Evolutionary conservation across 37 sponge, comb jelly and placozoan genomes (phyloP), one percentile per base, ranked within the genome.

Genomic region (Aplysina aerophoba): DNA sequence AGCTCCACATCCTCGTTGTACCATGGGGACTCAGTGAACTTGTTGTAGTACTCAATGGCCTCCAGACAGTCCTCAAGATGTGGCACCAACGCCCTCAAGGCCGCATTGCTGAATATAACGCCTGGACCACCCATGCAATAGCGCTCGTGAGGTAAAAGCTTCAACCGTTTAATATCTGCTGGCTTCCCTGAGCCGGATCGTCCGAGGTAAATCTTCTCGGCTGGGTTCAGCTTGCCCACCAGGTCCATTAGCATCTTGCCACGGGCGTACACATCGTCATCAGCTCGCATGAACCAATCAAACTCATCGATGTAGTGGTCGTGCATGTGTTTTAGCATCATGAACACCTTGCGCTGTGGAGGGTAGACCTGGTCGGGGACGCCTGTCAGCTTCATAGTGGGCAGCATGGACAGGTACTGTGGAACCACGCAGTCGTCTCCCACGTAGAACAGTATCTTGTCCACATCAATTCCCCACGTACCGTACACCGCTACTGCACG

Each of bases 1-100:
- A 94, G 44, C 83, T 94, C 94, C 30, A 94, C 92, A 65, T 94
- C 94, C 22, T 91, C 91, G 58, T 93, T 89, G 28, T 89, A 85
- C 83, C 85, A 86, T 22, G 61, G 54, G 0, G 85, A 60, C 37
- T 66, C 60, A 2, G 38, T 55, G 41, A 81, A 58, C 81, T 60
- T 39, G 65, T 88, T 83, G 60, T 89, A 72, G 20, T 41, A 50
- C 78, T 85, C 79, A 1, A 80, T 34, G n/a, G 56, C 85, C 41
- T 83, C 34, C 64, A 87, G 39, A 63, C 93, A 90, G 63, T 78
- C 63, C 0, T 84, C 81, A 5, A 93, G 68, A 50, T 57, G 36
- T 79, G 83, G 66, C 41, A 63, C 50, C 22, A 87, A 39, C 13
- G 37, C 57, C 53, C 57, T 20, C 85, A 93, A 38, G 0, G 86